Base-by-base conservation (phyloP, 2,797 vertebrate species). In the Sphenodon punctatus region DNA sequence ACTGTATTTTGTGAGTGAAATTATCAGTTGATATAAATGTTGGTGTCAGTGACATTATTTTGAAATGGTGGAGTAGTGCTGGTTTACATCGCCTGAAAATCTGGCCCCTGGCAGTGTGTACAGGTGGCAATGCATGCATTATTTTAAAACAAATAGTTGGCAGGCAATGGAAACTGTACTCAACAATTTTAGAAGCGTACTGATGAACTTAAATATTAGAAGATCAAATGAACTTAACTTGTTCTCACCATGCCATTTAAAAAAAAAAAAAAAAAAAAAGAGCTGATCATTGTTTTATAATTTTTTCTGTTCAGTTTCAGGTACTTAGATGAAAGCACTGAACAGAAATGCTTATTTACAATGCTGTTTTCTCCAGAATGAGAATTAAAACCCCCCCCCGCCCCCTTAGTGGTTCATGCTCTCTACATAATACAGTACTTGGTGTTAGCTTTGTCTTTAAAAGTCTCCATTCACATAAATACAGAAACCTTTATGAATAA, bases 381-480 rank as follows among this genome's bases (percentile, higher is more conserved):
- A 30, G 53, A 17, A 10, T 53, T 53, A 30, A 27, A 53, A n/a
- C n/a, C n/a, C n/a, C n/a, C n/a, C n/a, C n/a, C n/a, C n/a, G n/a
- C n/a, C n/a, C n/a, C n/a, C n/a, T n/a, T n/a, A n/a, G n/a, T n/a
- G n/a, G n/a, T n/a, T n/a, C n/a, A n/a, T n/a, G n/a, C n/a, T n/a
- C n/a, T n/a, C n/a, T n/a, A n/a, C n/a, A n/a, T n/a, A n/a, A n/a
- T n/a, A n/a, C n/a, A n/a, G n/a, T n/a, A 36, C 34, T 69, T 77
- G 32, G 16, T 23, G 53, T 73, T 2, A 9, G 20, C 86, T 85
- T 84, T 84, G 27, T n/a, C 48, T 45, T 75, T 27, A 72, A 61
- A 69, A 78, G 78, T 34, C 53, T n/a, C 71, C 76, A 51, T 25
- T 53, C 88, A 27, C 45, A 56, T 68, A 36, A 72, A 80, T 16